Base-by-base conservation (phyloP, 2,113 vertebrate genomes). In the Seriola dumerili region DNA sequence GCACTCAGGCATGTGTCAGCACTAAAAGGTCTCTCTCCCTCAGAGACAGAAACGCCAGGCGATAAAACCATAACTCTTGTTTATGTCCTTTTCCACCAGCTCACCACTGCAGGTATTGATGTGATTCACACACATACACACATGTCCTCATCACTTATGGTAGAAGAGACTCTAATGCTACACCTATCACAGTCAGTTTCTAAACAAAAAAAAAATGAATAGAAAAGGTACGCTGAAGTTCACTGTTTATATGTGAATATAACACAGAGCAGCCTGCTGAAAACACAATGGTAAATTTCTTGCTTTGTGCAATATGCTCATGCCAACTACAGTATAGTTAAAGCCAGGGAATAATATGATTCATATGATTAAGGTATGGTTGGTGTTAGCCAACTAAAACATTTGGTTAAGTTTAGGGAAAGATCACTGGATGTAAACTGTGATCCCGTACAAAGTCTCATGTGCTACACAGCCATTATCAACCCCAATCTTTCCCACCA, bases 1-100 rank as follows among this genome's bases (percentile, higher is more conserved):
- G 85, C 84, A 73, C 76, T 83, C 69, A 83, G 89, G 86, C 91
- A 84, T 90, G 90, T 93, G 90, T 91, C 88, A 81, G 80, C 87
- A 89, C 85, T 91, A 92, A 93, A 90, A 92, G 86, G 89, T 85
- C 89, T 88, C 67, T 68, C 66, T 82, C 62, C 89, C 85, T 83
- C 76, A 44, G 83, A 88, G 81, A 90, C 80, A 73, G 61, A 76
- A 54, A 90, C 73, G 78, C 75, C 62, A 66, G 68, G 80, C 85
- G 80, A 91, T 63, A 76, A 81, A 89, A 78, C 54, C 68, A 85
- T 93, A 90, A 93, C 76, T 93, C 90, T 75, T 79, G 77, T 88
- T 92, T 90, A 92, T 90, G 84, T 80, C 70, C 75, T 65, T 55
- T 79, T 85, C 17, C 76, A 82, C 52, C 77, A 16, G 82, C 65